Percentiles rank a stretch among this genome's conserved stretches.
phyloP scores from a whole-genome alignment of 2,888 invertebrate species.

The Argynnis bischoffii region DNA sequence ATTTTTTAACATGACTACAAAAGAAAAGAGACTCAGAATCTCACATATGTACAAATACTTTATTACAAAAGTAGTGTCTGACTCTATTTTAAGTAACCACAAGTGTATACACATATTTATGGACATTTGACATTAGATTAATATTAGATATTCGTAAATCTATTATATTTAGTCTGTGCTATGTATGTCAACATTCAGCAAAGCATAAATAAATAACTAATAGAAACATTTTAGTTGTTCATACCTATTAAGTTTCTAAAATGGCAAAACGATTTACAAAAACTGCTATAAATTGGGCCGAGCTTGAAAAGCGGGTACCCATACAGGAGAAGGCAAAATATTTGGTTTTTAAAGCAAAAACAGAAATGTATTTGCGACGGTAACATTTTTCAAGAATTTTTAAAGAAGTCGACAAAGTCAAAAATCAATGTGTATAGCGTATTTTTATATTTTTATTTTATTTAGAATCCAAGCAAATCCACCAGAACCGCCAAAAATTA shows the following conservation, averaged over 20 bases:
- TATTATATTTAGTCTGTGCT: too few relatives aligned
- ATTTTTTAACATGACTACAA: conserved; percentile 42
- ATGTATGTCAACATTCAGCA: too few relatives aligned
- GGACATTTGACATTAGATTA: too few relatives aligned
- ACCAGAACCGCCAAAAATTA: conserved; percentile 61
- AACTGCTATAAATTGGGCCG: conserved; percentile 62
- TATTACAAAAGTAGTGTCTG: too few relatives aligned
- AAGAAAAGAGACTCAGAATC: conserved; percentile 27
- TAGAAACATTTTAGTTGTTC: not conserved
- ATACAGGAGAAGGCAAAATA: conserved; percentile 57
- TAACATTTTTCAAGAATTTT: conserved; percentile 38
- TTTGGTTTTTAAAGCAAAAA: conserved; percentile 65
- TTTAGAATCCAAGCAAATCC: conserved; percentile 61
- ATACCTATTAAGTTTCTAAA: not conserved
- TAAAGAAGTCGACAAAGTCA: too few relatives aligned
- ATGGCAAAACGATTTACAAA: conserved; percentile 52
- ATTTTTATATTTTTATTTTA: not conserved
- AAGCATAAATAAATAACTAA: too few relatives aligned
- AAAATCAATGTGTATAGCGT: too few relatives aligned
- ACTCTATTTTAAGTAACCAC: too few relatives aligned
- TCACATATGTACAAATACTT: conserved; percentile 8
- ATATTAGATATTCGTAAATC: too few relatives aligned
- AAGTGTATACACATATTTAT: too few relatives aligned
- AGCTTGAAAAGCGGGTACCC: conserved; percentile 61
- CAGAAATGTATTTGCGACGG: conserved; percentile 63